These are phyloP conservation scores for Procambarus clarkii DNA, from an alignment of 1,140 invertebrate genomes.

Conservation along the genomic window DNA sequence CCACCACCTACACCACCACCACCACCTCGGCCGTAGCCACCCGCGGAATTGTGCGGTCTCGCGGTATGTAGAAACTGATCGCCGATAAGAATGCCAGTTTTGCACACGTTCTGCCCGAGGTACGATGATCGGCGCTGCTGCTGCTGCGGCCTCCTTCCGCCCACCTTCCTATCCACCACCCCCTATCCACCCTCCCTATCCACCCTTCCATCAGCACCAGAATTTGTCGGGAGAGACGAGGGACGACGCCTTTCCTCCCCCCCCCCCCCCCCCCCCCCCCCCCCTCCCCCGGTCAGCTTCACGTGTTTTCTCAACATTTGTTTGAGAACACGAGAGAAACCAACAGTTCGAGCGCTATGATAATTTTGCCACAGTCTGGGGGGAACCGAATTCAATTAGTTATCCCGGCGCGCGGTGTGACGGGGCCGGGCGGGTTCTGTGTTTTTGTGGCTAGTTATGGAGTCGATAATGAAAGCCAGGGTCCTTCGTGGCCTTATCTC, in stretches of 20 bases:
- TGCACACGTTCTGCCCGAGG: constrained; percentile 47
- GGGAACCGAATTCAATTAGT: constrained; percentile 4
- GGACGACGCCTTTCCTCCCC: neutral
- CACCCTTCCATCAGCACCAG: neutral
- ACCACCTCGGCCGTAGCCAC: neutral
- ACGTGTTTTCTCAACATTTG: too few species aligned
- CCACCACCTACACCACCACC: too few species aligned
- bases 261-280: neutral
- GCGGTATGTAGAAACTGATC: constrained; percentile 54
- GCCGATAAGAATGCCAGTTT: constrained; percentile 61
- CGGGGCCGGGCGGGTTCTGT: neutral
- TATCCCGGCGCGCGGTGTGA: constrained; percentile 3
- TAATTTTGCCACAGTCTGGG: constrained; percentile 6
- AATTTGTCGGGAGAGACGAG: neutral
- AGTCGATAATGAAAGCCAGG: constrained; percentile 32
- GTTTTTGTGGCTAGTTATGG: constrained; percentile 33
- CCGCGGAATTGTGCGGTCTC: constrained; percentile 40
- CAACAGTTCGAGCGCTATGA: neutral
- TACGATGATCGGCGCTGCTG: neutral
- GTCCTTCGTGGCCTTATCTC: constrained; percentile 27
- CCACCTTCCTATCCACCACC: neutral
- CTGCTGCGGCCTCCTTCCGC: neutral
- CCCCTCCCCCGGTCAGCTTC: too few species aligned
- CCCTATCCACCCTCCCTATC: neutral
- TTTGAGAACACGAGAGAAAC: too few species aligned